Base-by-base conservation (phyloP, 2,888 invertebrate genomes). In the Baronia brevicornis region DNA sequence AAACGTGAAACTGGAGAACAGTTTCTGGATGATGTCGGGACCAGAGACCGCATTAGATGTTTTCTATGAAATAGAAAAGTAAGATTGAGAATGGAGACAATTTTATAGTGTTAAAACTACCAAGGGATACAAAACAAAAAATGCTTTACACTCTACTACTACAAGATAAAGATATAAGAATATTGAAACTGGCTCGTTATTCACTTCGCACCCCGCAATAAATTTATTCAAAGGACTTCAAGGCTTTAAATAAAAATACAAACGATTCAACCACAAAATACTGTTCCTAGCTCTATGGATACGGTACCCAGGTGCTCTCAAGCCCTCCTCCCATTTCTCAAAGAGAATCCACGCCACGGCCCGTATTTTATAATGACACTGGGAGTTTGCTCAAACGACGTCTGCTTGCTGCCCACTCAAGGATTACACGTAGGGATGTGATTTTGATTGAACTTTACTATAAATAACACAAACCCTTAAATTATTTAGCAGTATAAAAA, bases 301-400 rank as follows among this genome's bases (percentile, higher is more conserved):
- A 45, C 43, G 47, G 58, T 66, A 41, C 70, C 54, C 79, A 79
- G 80, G 79, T 79, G 80, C 59, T 59, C 47, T 43, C 46, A 44
- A 60, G 56, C 62, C 58, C 60, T 50, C 62, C 62, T 72, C 62
- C 71, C 67, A 82, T 82, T 78, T 78, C 82, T 80, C 82, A 82
- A 74, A 80, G 74, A 72, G 74, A 69, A 74, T 73, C 69, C 71
- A 65, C 71, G 66, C 51, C 59, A 64, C 57, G 60, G 65, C 60
- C 58, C 77, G 71, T 79, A 75, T 79, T 78, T 80, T 79, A 80
- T 78, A 80, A 82, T 72, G 77, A 75, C 74, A 71, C 69, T 49
- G 60, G 60, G 67, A 70, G 65, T 65, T 73, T 65, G 66, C 65
- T 66, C 67, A 66, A 69, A 64, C 73, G 66, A 71, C 70, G 69